phyloP scores from a whole-genome alignment of 2,888 invertebrate genomes.

The Uloborus plumipes region DNA sequence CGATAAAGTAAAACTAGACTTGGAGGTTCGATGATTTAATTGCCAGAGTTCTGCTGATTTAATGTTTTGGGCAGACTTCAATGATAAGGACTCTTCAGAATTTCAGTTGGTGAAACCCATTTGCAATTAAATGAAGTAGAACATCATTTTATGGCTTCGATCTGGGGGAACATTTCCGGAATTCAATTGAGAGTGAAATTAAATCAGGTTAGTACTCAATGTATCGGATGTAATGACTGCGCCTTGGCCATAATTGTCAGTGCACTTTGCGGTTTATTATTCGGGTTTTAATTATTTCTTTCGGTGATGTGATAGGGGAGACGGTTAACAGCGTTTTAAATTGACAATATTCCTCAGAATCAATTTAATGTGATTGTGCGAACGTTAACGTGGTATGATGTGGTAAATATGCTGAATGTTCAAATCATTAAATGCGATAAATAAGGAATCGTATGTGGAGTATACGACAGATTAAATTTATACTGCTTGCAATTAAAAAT shows the following conservation, averaged over 20 bases:
- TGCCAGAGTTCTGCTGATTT: conserved; percentile 48
- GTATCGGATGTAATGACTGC: conserved; percentile 21
- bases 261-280: conserved; percentile 18
- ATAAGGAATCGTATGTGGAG: too few relatives aligned
- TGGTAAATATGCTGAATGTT: too few relatives aligned
- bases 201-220: conserved; percentile 39
- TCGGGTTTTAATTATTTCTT: conserved; percentile 2
- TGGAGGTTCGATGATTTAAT: conserved; percentile 55
- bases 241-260: conserved; percentile 20
- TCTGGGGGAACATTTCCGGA: conserved; percentile 54
- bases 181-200: conserved; percentile 58
- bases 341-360: too few relatives aligned
- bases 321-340: too few relatives aligned
- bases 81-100: conserved; percentile 56
- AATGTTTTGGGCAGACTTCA: conserved; percentile 49
- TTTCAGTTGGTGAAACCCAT: conserved; percentile 52
- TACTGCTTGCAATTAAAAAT: too few relatives aligned
- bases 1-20: conserved; percentile 16
- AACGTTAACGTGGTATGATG: too few relatives aligned
- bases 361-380: too few relatives aligned
- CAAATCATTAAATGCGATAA: too few relatives aligned
- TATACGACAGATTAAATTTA: too few relatives aligned
- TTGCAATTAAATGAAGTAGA: conserved; percentile 50
- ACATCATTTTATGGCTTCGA: conserved; percentile 57
- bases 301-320: not conserved